Base-by-base conservation (phyloP, 2,888 invertebrate genomes). In the Bombylius major region DNA sequence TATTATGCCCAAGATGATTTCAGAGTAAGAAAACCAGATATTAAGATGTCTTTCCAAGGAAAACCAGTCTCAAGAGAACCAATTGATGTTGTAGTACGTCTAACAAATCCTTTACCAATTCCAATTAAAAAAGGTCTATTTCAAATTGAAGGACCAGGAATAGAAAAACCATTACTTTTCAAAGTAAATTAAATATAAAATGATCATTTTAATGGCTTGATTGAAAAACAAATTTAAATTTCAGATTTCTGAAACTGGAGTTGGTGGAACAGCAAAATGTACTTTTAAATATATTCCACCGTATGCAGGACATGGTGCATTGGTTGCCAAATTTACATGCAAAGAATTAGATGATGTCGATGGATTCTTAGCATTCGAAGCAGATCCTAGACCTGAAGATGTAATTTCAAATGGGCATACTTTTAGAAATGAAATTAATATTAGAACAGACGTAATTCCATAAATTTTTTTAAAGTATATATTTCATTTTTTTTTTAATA, bases 1-100 rank as follows among this genome's bases (percentile, higher is more conserved):
- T 93, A 89, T 70, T 90, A 86, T 67, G 89, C 89, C 0, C 89
- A 91, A 75, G 91, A 92, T 64, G 91, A 92, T 73, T 93, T 93
- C 69, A 79, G 91, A 63, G 87, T 93, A 5, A 78, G 90, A 36
- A 92, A 92, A 66, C 94, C 94, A 0, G 91, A 92, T 66, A 89
- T 94, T 56, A 86, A 86, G 69, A 86, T 94, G 58, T 76, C 78
- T 5, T 74, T 84, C 47, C 79, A 79, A 42, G 80, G 79, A 36
- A 64, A 63, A 5, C 77, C 81, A 3, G 72, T 77, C 3, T 77
- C 80, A 0, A 74, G 69, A 5, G 73, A 78, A 63, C 76, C 79
- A 61, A 73, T 80, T 50, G 78, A 76, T 56, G 80, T 83, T 0
- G 82, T 80, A 5, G 79, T 89, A 0, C 82, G 81, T 52, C 77